Conservation (phyloP, 1,140 invertebrate species). For the Amphibalanus amphitrite region DNA sequence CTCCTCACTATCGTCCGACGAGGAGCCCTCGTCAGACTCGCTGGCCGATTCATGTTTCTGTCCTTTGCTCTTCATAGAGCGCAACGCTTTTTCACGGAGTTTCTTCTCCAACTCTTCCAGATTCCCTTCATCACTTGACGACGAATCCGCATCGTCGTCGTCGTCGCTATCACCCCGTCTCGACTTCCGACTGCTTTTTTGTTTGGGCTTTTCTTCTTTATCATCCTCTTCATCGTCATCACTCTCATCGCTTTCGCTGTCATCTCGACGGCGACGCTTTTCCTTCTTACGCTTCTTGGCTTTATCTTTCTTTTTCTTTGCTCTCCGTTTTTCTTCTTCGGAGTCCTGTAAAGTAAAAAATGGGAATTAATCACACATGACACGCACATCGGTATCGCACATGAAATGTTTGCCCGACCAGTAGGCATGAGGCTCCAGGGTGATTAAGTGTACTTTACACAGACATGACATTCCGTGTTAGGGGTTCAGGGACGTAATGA, state of each 20-base stretch:
- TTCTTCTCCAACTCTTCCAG: conserved; percentile 60
- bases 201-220: not conserved
- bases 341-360: not conserved
- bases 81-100: conserved; percentile 64
- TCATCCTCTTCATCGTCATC: not conserved
- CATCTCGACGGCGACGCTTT: not conserved
- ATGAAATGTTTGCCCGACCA: no score
- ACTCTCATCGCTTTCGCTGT: not conserved
- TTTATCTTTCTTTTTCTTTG: not conserved
- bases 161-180: not conserved
- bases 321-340: not conserved
- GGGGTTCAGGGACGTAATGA: no score
- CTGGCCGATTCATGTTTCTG: conserved; percentile 7
- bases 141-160: conserved; percentile 16
- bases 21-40: not conserved
- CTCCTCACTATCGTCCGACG: not conserved
- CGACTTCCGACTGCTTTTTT: not conserved
- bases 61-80: conserved; percentile 41
- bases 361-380: no score
- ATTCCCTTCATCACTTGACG: conserved; percentile 16
- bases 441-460: no score
- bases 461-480: no score
- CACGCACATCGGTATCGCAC: no score
- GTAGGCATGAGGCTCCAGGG: no score
- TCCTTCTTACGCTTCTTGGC: not conserved